phyloP scores from a whole-genome alignment of 2,888 invertebrate species.

The Phyto melanocephala region DNA sequence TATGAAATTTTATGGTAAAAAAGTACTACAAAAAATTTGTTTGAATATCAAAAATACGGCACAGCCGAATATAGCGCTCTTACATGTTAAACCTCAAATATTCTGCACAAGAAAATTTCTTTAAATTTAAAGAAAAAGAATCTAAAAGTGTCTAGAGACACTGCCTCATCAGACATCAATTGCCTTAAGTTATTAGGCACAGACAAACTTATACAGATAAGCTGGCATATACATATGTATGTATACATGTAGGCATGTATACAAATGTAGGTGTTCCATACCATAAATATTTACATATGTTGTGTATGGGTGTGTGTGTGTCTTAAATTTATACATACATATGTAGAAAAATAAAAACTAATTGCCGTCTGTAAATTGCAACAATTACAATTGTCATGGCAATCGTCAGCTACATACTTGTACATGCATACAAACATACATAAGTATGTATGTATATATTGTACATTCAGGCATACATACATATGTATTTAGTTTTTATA shows the following conservation, averaged over 20 bases:
- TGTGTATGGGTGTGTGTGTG: background rate
- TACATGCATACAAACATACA: no score
- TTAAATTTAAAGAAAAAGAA: no score
- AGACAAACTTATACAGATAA: conserved; percentile 11
- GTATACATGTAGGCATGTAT: background rate
- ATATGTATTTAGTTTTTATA: background rate
- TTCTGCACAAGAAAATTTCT: no score
- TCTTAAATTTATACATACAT: background rate
- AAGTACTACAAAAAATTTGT: no score
- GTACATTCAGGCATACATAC: no score
- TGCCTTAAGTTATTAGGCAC: conserved; percentile 46
- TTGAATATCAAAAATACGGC: no score
- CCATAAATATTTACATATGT: background rate
- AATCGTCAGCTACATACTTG: background rate
- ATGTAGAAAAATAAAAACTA: background rate
- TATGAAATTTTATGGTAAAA: no score
- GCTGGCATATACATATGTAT: background rate
- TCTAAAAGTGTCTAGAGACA: background rate
- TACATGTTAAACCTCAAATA: no score
- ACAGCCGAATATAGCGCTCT: no score
- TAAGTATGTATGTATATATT: background rate
- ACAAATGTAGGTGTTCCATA: no score
- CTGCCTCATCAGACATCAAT: conserved; percentile 39
- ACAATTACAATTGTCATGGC: conserved; percentile 57
- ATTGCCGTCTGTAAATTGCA: conserved; percentile 46